A percentile compares a stretch with the other conserved stretches of the same genome.
Evolutionary conservation across 2,113 vertebrate species (phyloP).

Genomic region (Lycaon pictus): DNA sequence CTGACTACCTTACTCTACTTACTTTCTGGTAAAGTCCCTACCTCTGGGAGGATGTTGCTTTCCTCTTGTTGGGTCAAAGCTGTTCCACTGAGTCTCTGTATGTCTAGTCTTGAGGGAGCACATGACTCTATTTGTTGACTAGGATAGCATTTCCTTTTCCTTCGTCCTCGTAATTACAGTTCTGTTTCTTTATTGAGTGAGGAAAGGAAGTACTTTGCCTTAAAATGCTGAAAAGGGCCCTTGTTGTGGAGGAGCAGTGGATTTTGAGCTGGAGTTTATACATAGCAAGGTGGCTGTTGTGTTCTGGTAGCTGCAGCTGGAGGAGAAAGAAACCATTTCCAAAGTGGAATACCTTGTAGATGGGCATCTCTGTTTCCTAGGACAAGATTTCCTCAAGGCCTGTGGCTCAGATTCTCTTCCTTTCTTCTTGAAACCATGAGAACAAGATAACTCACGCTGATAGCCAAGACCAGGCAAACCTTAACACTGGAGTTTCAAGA

Average conservation of each 20-base stretch:
- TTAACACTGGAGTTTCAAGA: neutral
- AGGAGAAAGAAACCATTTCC: slow-evolving; percentile 1
- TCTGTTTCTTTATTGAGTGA: neutral
- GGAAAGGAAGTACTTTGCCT: neutral
- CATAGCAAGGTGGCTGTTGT: neutral
- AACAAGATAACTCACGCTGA: neutral
- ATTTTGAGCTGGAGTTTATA: slow-evolving; percentile 37
- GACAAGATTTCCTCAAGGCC: neutral
- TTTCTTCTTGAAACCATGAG: neutral
- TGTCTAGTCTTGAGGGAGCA: neutral
- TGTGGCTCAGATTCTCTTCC: neutral
- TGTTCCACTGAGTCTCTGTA: neutral
- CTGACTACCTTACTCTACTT: neutral
- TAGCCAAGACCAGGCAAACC: neutral
- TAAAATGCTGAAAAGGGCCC: neutral
- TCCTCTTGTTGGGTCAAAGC: neutral
- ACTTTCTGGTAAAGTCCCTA: neutral
- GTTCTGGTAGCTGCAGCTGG: neutral
- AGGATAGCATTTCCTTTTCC: neutral
- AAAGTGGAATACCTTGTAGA: neutral
- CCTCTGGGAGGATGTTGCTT: neutral
- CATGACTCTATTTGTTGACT: neutral
- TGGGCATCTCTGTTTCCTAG: neutral
- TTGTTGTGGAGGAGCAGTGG: neutral
- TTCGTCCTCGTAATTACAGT: neutral